Base-by-base conservation (phyloP, 2,113 vertebrate species). In the Epinephelus fuscoguttatus region DNA sequence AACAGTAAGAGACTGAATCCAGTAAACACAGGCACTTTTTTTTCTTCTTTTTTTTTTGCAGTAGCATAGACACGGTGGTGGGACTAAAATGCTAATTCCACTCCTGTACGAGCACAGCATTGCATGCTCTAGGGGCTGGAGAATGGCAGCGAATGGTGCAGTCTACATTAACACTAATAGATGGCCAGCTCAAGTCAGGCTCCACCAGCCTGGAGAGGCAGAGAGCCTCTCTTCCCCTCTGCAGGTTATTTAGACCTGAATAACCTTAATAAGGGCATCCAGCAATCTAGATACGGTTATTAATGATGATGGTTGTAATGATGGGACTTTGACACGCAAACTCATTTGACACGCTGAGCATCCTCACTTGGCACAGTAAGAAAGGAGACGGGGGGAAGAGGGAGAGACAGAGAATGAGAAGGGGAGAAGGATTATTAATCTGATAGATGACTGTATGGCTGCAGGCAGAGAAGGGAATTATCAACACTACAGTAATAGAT, bases 401-500 rank as follows among this genome's bases (percentile, higher is more conserved):
- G 69, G 70, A 40, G 70, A 11, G 70, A 42, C 13, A 67, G 84
- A 84, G 82, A 86, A 80, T 72, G 85, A 83, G 84, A 86, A 79
- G 71, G 78, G 82, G 84, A 84, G 81, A 80, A 78, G 90, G 94
- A 95, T 94, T 95, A 94, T 91, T 92, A 94, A 94, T 94, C 94
- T 94, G 94, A 96, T 95, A 93, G 92, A 94, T 93, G 93, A 93
- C 90, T 92, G 93, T 91, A 94, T 91, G 92, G 93, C 91, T 93
- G 92, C 86, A 85, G 94, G 93, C 93, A 88, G 86, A 93, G 94
- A 88, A 90, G 89, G 90, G 92, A 94, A 95, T 95, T 91, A 95
- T 93, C 95, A 95, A 93, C 93, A 94, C 91, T 94, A 93, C 92
- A 95, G 91, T 95, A 95, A 96, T 92, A 89, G 93, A 95, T 94